Percentiles rank a stretch among this genome's conserved stretches.
phyloP scores from a whole-genome alignment of 2,888 invertebrate species.

The Cephalotes varians region DNA sequence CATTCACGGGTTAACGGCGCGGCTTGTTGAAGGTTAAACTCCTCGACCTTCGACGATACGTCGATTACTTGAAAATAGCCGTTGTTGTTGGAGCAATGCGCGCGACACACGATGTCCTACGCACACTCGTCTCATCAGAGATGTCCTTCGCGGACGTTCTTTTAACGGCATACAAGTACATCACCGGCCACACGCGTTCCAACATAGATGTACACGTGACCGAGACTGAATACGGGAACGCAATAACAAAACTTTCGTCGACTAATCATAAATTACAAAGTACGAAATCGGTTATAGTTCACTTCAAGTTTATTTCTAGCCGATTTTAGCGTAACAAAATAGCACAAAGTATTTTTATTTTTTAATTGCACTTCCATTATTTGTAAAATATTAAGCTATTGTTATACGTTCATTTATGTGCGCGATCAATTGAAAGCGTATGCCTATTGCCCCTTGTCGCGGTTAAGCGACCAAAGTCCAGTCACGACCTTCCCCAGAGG shows the following conservation, averaged over 20 bases:
- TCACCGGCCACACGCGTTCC: neutral
- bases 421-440: constrained; percentile 29
- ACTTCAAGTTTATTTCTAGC: neutral
- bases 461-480: constrained; percentile 58
- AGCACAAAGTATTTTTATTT: neutral
- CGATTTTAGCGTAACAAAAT: neutral
- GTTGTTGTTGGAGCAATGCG: constrained; percentile 53
- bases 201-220: constrained; percentile 57
- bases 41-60: constrained; percentile 60
- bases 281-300: neutral
- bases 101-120: constrained; percentile 52
- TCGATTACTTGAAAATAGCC: constrained; percentile 62
- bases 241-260: constrained; percentile 34
- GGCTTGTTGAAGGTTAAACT: constrained; percentile 53
- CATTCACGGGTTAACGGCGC: constrained; percentile 55
- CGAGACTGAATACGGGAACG: constrained; percentile 45
- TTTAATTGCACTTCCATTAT: neutral
- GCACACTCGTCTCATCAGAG: constrained; percentile 50
- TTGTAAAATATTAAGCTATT: neutral
- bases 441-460: constrained; percentile 21
- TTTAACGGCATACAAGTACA: constrained; percentile 41
- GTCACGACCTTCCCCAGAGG: constrained; percentile 64
- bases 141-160: constrained; percentile 59
- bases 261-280: constrained; percentile 22
- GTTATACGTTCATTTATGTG: neutral